These are phyloP conservation scores for Heliopora coerulea DNA, from an alignment of 92 coral and sea anemone genomes.

Conservation along the genomic window DNA sequence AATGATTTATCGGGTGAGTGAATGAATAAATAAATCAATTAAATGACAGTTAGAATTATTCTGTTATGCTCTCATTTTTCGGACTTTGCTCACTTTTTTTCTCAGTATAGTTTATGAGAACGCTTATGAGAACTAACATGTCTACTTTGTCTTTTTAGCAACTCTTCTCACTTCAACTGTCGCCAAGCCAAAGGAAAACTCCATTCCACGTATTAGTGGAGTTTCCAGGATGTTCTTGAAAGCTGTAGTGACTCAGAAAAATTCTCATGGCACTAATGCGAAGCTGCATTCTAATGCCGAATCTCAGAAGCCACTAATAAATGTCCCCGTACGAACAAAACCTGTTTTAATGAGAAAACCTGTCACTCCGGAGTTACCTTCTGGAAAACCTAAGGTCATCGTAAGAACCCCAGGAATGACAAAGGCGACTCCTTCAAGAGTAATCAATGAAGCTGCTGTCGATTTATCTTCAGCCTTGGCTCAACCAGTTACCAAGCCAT, in stretches of 20 bases:
- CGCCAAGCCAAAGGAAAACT: too few species aligned
- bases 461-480: neutral
- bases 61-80: too few species aligned
- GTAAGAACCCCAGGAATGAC: neutral
- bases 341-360: neutral
- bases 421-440: neutral
- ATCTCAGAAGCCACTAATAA: too few species aligned
- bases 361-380: neutral
- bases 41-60: too few species aligned
- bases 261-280: neutral
- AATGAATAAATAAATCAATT: too few species aligned
- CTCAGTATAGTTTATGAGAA: too few species aligned
- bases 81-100: too few species aligned
- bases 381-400: neutral
- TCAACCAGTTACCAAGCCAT: constrained; percentile 1
- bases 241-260: neutral
- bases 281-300: neutral
- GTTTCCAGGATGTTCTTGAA: neutral
- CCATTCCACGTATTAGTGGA: neutral
- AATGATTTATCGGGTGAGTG: too few species aligned
- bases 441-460: neutral
- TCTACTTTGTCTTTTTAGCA: neutral
- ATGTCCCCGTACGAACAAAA: too few species aligned
- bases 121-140: neutral
- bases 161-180: neutral